Evolutionary conservation across 2,113 vertebrate species (phyloP).

Genomic region (Heloderma charlesbogerti): DNA sequence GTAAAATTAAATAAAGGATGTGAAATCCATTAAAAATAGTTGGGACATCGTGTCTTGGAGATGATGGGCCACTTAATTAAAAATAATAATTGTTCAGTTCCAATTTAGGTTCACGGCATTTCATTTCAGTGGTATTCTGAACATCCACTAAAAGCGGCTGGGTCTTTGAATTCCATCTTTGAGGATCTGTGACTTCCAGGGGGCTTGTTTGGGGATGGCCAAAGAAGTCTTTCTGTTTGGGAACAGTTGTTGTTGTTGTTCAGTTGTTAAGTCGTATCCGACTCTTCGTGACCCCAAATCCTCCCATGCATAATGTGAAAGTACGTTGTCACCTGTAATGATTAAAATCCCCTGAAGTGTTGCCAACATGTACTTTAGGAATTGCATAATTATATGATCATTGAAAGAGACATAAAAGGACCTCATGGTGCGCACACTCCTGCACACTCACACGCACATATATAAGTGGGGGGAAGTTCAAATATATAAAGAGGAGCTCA

Average conservation of each 20-base stretch:
- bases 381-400: constrained; percentile 77
- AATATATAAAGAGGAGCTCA: constrained; percentile 65
- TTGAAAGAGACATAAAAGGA: constrained; percentile 74
- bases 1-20: constrained; percentile 71
- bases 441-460: constrained; percentile 45
- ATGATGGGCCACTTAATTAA: constrained; percentile 57
- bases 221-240: constrained; percentile 7
- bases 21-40: constrained; percentile 67
- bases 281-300: too few relatives aligned
- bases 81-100: constrained; percentile 50
- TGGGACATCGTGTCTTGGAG: constrained; percentile 49
- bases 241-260: too few relatives aligned
- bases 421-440: constrained; percentile 64
- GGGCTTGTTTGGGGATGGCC: background rate
- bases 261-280: too few relatives aligned
- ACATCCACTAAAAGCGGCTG: background rate
- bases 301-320: constrained; percentile 34
- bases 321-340: constrained; percentile 75
- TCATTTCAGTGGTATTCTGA: background rate
- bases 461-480: constrained; percentile 47
- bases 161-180: constrained; percentile 12
- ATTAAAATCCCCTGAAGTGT: constrained; percentile 75
- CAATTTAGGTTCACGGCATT: constrained; percentile 36
- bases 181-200: background rate
- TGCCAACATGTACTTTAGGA: constrained; percentile 73